Evolutionary conservation across 2,888 invertebrate species (phyloP).

Genomic region (Nasonovia ribisnigri): DNA sequence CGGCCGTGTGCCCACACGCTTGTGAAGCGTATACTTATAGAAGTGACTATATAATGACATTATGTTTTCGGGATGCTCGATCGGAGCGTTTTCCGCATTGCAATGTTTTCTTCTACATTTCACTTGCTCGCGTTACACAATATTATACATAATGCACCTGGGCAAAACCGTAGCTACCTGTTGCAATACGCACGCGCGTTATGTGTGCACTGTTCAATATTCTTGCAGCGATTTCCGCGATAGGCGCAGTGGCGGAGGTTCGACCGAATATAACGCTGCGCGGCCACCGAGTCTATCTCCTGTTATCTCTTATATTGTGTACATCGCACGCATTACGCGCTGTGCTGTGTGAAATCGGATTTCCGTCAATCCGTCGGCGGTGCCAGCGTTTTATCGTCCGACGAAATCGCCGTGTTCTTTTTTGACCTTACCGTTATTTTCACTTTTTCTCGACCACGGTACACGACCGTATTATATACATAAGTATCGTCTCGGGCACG

Average conservation of each 20-base stretch:
- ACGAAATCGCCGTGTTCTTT: not conserved
- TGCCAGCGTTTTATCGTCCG: not conserved
- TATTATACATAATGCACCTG: no score
- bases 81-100: not conserved
- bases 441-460: not conserved
- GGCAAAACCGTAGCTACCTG: not conserved
- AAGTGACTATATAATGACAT: no score
- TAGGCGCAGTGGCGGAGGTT: not conserved
- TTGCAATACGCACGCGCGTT: not conserved
- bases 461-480: not conserved
- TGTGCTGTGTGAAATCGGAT: not conserved
- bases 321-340: not conserved
- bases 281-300: not conserved
- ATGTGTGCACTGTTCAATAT: not conserved
- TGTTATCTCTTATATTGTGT: not conserved
- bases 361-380: not conserved
- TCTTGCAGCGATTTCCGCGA: no score
- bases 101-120: not conserved
- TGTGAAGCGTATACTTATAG: not conserved
- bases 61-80: not conserved
- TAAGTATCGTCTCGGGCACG: not conserved
- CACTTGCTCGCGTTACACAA: not conserved
- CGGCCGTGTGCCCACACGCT: not conserved
- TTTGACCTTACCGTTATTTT: not conserved
- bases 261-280: not conserved